Evolutionary conservation across 2,113 vertebrate species (phyloP).

Genomic region (Carollia perspicillata): DNA sequence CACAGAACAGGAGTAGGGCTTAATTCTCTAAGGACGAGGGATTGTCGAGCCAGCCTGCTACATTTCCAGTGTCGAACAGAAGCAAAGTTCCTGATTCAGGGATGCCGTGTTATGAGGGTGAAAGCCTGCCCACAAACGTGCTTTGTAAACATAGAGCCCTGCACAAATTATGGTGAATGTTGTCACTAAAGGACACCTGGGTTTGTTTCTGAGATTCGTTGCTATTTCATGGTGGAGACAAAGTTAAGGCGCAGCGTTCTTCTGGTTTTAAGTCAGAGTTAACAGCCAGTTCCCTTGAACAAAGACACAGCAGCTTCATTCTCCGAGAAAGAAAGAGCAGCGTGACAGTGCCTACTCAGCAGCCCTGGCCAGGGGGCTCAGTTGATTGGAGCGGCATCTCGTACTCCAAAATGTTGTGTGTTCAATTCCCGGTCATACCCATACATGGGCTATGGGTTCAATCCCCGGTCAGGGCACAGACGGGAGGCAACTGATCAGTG

Average conservation of each 20-base stretch:
- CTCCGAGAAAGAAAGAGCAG: neutral
- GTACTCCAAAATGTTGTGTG: too few relatives aligned
- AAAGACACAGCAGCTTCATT: neutral
- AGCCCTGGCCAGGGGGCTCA: neutral
- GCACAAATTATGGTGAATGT: neutral
- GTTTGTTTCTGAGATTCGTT: neutral
- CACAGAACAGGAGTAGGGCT: neutral
- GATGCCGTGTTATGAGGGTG: neutral
- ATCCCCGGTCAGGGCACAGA: too few relatives aligned
- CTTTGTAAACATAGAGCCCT: neutral
- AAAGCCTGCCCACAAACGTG: neutral
- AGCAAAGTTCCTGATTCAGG: neutral
- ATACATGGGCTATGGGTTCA: too few relatives aligned
- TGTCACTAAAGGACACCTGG: neutral
- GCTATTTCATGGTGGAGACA: neutral
- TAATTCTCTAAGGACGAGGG: neutral
- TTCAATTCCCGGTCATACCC: too few relatives aligned
- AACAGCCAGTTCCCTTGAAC: neutral
- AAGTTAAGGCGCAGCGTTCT: neutral
- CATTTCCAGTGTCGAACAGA: neutral
- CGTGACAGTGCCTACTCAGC: neutral
- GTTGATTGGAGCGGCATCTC: too few relatives aligned
- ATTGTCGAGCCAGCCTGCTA: constrained; percentile 16
- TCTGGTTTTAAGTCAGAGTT: neutral
- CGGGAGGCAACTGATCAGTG: too few relatives aligned